Conservation (phyloP, 2,888 invertebrate species). For the Esperia sulphurella region DNA sequence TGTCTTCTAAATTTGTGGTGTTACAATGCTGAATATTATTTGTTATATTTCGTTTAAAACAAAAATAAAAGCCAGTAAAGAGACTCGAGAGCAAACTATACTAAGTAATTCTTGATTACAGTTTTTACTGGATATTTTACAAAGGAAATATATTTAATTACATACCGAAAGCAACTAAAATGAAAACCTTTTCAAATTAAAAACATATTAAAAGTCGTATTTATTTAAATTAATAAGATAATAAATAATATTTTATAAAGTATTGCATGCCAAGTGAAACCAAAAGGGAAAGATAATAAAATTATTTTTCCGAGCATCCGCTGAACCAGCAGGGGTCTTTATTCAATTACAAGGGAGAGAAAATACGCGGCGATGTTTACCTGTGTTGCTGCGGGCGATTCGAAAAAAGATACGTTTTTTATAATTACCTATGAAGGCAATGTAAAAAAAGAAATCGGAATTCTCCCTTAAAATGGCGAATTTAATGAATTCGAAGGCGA, state of each 20-base stretch:
- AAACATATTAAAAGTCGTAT: background rate
- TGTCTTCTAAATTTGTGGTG: too few species aligned
- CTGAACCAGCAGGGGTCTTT: conserved; percentile 56
- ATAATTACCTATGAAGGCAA: too few species aligned
- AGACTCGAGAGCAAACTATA: too few species aligned
- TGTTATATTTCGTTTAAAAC: too few species aligned
- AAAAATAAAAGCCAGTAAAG: too few species aligned
- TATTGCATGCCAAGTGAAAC: conserved; percentile 42
- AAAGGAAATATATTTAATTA: background rate
- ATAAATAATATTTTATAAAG: conserved; percentile 30
- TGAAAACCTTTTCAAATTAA: background rate
- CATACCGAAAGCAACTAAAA: background rate
- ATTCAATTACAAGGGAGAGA: conserved; percentile 65
- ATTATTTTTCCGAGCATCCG: conserved; percentile 64
- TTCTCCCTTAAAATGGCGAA: conserved; percentile 10
- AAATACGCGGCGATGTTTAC: conserved; percentile 57
- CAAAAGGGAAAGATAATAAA: conserved; percentile 50
- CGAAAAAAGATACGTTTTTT: conserved; percentile 33
- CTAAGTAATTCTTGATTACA: too few species aligned
- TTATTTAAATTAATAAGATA: conserved; percentile 4
- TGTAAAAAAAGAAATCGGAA: conserved; percentile 2
- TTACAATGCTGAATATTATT: too few species aligned
- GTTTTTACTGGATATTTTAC: too few species aligned
- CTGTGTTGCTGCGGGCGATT: conserved; percentile 54
- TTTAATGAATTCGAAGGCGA: conserved; percentile 18